Evolutionary conservation across 2,888 invertebrate species (phyloP).

Genomic region (Galerucella calmariensis): DNA sequence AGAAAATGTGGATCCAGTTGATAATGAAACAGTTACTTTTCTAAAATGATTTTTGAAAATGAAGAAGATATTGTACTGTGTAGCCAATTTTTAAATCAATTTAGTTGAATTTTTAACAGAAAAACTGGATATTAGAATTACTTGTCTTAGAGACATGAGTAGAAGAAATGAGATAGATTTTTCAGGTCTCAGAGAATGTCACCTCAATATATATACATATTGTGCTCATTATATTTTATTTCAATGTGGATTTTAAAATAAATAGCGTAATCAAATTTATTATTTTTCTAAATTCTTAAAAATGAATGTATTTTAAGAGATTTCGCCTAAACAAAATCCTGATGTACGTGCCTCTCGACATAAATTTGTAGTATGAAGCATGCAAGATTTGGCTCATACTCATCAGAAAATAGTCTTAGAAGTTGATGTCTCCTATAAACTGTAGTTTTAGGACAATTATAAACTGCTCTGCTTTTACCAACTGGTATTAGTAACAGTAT

Average conservation of each 20-base stretch:
- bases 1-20: not conserved
- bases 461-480: conserved; percentile 39
- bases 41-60: not conserved
- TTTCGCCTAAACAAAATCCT: not conserved
- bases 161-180: too few relatives aligned
- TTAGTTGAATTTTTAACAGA: too few relatives aligned
- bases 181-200: too few relatives aligned
- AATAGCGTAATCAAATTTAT: not conserved
- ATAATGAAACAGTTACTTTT: not conserved
- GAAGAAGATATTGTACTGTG: not conserved
- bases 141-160: too few relatives aligned
- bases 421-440: not conserved
- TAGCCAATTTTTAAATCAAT: not conserved
- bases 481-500: conserved; percentile 35
- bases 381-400: conserved; percentile 42
- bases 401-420: not conserved
- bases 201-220: not conserved
- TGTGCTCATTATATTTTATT: not conserved
- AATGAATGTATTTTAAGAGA: not conserved
- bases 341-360: not conserved
- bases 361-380: conserved; percentile 34
- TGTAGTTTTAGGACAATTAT: conserved; percentile 19
- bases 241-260: not conserved
- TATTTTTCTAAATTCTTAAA: not conserved
- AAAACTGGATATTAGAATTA: too few relatives aligned